Evolutionary conservation across 2,113 vertebrate species (phyloP).

Genomic region (Cettia cetti): DNA sequence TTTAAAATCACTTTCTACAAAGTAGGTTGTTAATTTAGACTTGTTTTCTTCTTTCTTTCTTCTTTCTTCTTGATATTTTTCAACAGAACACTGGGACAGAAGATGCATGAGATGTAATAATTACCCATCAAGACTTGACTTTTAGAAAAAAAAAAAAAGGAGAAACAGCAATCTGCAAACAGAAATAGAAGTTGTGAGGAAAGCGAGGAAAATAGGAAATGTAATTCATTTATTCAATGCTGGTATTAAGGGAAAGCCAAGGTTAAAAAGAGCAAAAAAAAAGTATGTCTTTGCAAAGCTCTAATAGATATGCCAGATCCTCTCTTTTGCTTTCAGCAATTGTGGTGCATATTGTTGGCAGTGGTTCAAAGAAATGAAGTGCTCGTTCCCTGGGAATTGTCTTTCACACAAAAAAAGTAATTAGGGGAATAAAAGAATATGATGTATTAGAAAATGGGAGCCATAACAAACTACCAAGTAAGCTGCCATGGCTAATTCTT

Average conservation of each 20-base stretch:
- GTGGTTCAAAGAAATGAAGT: conserved; percentile 63
- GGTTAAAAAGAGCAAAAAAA: conserved; percentile 56
- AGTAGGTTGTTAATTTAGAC: conserved; percentile 60
- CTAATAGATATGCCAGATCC: conserved; percentile 63
- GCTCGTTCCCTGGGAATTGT: conserved; percentile 67
- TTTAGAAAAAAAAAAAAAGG: neutral
- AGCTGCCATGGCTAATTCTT: conserved; percentile 62
- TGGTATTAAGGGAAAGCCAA: conserved; percentile 60
- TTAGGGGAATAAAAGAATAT: conserved; percentile 57
- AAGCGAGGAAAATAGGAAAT: conserved; percentile 31
- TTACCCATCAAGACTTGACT: conserved; percentile 61
- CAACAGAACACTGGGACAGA: conserved; percentile 56
- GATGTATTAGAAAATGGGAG: conserved; percentile 66
- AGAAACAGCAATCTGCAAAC: conserved; percentile 48
- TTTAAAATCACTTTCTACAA: conserved; percentile 64
- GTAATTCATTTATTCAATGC: conserved; percentile 61
- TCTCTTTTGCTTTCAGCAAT: conserved; percentile 55
- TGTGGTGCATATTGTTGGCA: conserved; percentile 59
- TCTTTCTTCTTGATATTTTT: conserved; percentile 34
- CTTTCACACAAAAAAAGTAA: conserved; percentile 62
- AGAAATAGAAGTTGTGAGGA: conserved; percentile 59
- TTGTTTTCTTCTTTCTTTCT: conserved; percentile 21
- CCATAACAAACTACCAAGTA: conserved; percentile 49
- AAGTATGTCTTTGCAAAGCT: conserved; percentile 55
- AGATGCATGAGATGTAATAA: conserved; percentile 65